Percentiles rank a stretch among this genome's conserved stretches.
phyloP scores from a whole-genome alignment of 1,140 invertebrate genomes.

The Triops cancriformis region DNA sequence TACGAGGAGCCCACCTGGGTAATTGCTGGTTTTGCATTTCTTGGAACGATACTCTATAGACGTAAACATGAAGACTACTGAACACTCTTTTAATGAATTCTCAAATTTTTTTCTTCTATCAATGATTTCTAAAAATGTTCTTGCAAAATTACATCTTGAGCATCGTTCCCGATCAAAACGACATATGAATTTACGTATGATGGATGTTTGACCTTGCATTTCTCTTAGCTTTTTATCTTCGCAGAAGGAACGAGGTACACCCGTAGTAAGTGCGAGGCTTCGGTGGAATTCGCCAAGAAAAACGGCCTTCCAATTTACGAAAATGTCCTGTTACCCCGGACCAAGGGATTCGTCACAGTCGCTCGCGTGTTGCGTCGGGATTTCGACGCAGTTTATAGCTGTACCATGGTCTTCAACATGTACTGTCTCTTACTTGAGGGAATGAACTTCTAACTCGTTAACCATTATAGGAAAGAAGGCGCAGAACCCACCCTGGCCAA shows the following conservation, averaged over 20 bases:
- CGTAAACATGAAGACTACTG: too few relatives aligned
- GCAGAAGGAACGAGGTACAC: slow-evolving; percentile 92
- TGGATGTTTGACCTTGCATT: not conserved
- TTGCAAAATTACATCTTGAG: too few relatives aligned
- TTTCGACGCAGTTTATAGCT: slow-evolving; percentile 72
- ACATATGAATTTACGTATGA: too few relatives aligned
- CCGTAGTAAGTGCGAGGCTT: slow-evolving; percentile 72
- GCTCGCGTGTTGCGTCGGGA: slow-evolving; percentile 32
- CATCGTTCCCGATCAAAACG: too few relatives aligned
- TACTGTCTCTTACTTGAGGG: slow-evolving; percentile 38
- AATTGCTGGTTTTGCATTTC: slow-evolving; percentile 33
- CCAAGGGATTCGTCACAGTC: slow-evolving; percentile 78
- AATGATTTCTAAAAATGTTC: too few relatives aligned
- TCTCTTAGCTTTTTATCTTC: slow-evolving; percentile 70
- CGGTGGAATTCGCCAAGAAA: slow-evolving; percentile 75
- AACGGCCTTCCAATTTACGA: slow-evolving; percentile 76
- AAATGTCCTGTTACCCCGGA: slow-evolving; percentile 84
- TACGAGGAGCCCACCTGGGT: slow-evolving; percentile 85
- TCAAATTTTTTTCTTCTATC: too few relatives aligned
- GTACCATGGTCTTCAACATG: slow-evolving; percentile 68
- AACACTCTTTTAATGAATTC: too few relatives aligned
- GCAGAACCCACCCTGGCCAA: slow-evolving; percentile 62
- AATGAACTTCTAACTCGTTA: too few relatives aligned
- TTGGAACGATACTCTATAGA: too few relatives aligned
- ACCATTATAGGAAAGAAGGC: slow-evolving; percentile 33